phyloP scores from a whole-genome alignment of 2,113 vertebrate genomes.

The Microtus pennsylvanicus region DNA sequence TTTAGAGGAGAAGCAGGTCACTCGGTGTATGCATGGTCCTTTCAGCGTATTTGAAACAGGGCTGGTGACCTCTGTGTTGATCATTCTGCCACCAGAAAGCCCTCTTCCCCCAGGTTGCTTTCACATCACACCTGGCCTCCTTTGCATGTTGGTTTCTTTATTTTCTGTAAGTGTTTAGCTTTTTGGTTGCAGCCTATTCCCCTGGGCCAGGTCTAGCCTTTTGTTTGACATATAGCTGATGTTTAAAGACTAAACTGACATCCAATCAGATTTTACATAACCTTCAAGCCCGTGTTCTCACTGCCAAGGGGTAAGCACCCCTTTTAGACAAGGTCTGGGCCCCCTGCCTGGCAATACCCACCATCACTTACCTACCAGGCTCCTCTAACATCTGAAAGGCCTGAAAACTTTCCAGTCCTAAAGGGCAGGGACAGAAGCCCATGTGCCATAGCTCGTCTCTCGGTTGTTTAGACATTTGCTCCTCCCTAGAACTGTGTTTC shows the following conservation, averaged over 20 bases:
- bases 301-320: not conserved
- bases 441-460: not conserved
- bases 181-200: not conserved
- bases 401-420: not conserved
- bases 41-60: not conserved
- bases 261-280: not conserved
- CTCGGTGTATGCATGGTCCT: not conserved
- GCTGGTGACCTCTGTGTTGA: not conserved
- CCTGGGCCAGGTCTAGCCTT: not conserved
- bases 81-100: not conserved
- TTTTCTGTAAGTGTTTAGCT: conserved; percentile 1
- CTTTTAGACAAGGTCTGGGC: not conserved
- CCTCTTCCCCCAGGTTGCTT: rapidly evolving
- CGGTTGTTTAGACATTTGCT: not conserved
- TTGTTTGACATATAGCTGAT: not conserved
- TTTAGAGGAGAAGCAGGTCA: not conserved
- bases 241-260: not conserved
- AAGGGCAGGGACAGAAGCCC: not conserved
- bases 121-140: not conserved
- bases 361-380: not conserved
- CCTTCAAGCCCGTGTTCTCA: not conserved
- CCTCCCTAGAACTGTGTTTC: not conserved
- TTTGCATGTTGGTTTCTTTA: not conserved
- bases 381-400: not conserved
- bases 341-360: not conserved